Base-by-base conservation (phyloP, 2,797 vertebrate genomes). In the Neomorphus geoffroyi region DNA sequence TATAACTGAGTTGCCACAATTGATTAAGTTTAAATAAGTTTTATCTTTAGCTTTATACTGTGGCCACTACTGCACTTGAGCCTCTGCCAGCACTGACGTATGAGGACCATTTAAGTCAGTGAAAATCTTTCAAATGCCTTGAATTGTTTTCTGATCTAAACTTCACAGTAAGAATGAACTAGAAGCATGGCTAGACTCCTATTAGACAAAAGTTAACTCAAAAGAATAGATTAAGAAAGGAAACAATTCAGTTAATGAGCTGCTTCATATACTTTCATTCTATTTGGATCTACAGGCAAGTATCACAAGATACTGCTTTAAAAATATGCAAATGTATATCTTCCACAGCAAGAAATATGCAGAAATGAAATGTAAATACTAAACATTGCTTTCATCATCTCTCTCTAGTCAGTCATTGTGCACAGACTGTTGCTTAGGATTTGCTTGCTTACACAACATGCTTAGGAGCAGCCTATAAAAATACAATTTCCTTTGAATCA, bases 401-500 rank as follows among this genome's bases (percentile, higher is more conserved):
- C 28, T 11, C 11, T 80, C 15, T 27, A 53, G 43, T 18, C 33
- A 75, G 51, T 71, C 23, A 14, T 10, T 54, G 33, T 35, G 28
- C 30, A 79, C 33, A 30, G 41, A 80, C 11, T 65, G 41, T 53
- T 83, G 28, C 46, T 86, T 53, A 75, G 80, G 73, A 90, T 90
- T 90, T 90, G 66, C 39, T n/a, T 58, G 88, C 82, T 94, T 93
- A 95, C 12, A 79, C 86, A 92, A 82, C 41, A 46, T 18, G 51
- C 60, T 85, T 90, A 93, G 32, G 4, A 92, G 35, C 35, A 80
- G 48, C 56, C 70, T 60, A 33, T 53, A 78, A 77, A 91, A 89
- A 83, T 50, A 32, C 14, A 19, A 81, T 79, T 84, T 92, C 43
- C 33, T 88, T 85, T 81, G 37, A 74, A 79, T 79, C 22, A 45